These are phyloP conservation scores for Drosophila parthenogenetica DNA, from an alignment of 2,888 invertebrate genomes.

Conservation along the genomic window DNA sequence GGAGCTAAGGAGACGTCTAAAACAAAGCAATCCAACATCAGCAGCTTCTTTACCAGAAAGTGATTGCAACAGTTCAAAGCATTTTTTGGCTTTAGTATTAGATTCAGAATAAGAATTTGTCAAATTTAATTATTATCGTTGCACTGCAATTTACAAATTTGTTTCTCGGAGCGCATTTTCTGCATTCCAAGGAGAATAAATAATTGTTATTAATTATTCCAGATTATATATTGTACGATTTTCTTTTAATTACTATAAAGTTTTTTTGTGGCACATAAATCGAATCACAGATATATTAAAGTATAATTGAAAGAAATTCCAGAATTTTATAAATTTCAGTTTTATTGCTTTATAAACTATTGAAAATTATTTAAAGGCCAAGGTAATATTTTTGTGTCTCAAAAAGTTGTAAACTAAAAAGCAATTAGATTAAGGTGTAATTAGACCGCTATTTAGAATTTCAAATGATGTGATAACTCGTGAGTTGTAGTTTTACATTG, in stretches of 20 bases:
- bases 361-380: too few species aligned
- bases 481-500: too few species aligned
- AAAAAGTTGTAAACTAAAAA: too few species aligned
- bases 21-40: conserved; percentile 82
- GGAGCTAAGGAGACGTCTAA: conserved; percentile 66
- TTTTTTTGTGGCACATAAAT: not conserved
- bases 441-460: too few species aligned
- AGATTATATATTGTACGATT: not conserved
- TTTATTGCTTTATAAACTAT: too few species aligned
- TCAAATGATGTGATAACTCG: too few species aligned
- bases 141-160: not conserved
- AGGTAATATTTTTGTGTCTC: too few species aligned
- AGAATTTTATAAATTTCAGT: too few species aligned
- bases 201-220: not conserved
- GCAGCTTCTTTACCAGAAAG: conserved; percentile 82
- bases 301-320: too few species aligned
- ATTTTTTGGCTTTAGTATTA: conserved; percentile 10
- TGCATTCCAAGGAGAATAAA: not conserved
- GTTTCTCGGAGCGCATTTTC: not conserved
- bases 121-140: not conserved
- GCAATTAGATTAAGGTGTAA: too few species aligned
- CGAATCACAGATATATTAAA: too few species aligned
- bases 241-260: not conserved
- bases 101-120: conserved; percentile 3
- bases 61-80: conserved; percentile 35